A percentile compares a stretch with the other conserved stretches of the same genome.
These are phyloP conservation scores for Macrosiphum euphorbiae DNA, from an alignment of 2,888 invertebrate species.

Conservation along the genomic window DNA sequence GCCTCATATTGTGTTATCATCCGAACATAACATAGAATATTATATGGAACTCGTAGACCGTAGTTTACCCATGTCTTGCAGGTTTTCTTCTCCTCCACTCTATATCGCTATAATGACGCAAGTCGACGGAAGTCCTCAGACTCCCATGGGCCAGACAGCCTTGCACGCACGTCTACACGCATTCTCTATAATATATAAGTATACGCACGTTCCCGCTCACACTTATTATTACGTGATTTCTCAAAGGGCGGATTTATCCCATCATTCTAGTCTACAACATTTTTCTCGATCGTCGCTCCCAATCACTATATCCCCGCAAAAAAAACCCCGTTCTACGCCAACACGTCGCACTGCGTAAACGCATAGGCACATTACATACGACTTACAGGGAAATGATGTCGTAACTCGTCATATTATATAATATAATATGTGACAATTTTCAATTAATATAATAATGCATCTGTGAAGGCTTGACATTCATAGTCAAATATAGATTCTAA, in stretches of 20 bases:
- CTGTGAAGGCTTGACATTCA: background rate
- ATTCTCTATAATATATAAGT: background rate
- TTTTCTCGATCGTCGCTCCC: background rate
- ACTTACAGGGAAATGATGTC: background rate
- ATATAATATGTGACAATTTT: background rate
- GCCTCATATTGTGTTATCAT: background rate
- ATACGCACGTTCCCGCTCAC: background rate
- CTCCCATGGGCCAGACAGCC: background rate
- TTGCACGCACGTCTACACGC: background rate
- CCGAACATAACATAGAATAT: background rate
- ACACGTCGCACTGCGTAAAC: background rate
- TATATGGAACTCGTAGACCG: background rate
- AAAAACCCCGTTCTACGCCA: too few species aligned
- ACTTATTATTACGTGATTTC: background rate
- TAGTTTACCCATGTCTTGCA: background rate
- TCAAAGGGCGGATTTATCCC: background rate
- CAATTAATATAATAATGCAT: background rate
- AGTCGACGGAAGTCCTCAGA: background rate
- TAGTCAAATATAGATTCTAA: background rate
- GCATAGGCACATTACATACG: background rate
- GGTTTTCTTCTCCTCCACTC: background rate
- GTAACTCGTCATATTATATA: background rate
- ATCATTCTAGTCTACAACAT: background rate
- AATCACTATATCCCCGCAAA: background rate
- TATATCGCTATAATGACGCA: background rate